Evolutionary conservation across 2,888 invertebrate genomes (phyloP).

Genomic region (Diarsia rubi): DNA sequence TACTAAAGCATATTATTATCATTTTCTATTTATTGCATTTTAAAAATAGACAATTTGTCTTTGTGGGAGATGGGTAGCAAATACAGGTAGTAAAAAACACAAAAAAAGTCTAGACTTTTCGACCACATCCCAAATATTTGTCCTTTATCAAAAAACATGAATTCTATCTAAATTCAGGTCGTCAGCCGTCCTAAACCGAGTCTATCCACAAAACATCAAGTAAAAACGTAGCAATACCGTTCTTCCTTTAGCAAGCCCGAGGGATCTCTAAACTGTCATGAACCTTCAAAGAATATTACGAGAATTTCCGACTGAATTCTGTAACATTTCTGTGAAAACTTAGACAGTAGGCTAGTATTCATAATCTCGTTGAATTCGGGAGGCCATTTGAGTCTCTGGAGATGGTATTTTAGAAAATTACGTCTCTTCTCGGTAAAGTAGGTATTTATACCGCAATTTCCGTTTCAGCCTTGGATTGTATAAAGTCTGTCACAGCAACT

Average conservation of each 20-base stretch:
- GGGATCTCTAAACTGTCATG: constrained; percentile 40
- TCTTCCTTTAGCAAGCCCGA: constrained; percentile 6
- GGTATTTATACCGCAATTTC: not conserved
- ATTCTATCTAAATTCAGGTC: not conserved
- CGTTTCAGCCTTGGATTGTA: not conserved
- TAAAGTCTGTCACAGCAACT: not conserved
- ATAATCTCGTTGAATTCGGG: constrained; percentile 33
- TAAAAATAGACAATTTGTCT: too few relatives aligned
- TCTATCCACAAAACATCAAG: constrained; percentile 26
- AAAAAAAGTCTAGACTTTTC: not conserved
- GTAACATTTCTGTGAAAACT: constrained; percentile 34
- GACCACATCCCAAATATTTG: not conserved
- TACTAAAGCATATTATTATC: not conserved
- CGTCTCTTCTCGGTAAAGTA: not conserved
- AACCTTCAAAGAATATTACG: constrained; percentile 51
- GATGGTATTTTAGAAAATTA: not conserved
- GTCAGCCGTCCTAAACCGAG: not conserved
- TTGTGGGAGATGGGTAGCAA: not conserved
- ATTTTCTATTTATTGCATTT: too few relatives aligned
- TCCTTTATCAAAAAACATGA: not conserved
- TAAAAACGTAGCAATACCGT: constrained; percentile 30
- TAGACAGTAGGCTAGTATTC: constrained; percentile 29
- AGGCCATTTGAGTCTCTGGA: constrained; percentile 2
- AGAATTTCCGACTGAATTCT: constrained; percentile 28
- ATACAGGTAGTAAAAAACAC: not conserved